These are phyloP conservation scores for Drymonia ruficornis DNA, from an alignment of 2,888 invertebrate species.

Conservation along the genomic window DNA sequence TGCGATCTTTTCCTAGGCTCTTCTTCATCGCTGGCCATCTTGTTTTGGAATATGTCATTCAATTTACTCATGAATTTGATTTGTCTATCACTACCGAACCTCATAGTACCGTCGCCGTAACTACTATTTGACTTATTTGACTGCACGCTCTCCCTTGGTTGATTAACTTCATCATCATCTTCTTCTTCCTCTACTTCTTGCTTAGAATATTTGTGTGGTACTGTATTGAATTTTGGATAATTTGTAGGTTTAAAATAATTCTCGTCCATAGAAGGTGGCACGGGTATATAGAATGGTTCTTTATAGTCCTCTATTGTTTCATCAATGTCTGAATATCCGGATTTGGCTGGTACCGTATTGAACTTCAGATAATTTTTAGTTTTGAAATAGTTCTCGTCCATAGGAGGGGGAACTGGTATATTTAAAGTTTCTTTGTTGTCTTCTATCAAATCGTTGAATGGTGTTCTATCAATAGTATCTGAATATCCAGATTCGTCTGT, in stretches of 20 bases:
- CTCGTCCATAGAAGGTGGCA: constrained; percentile 74
- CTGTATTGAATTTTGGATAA: constrained; percentile 42
- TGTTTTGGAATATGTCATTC: constrained; percentile 68
- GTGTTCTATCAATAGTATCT: constrained; percentile 69
- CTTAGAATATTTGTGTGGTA: constrained; percentile 49
- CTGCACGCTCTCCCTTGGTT: constrained; percentile 56
- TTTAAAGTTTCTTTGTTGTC: constrained; percentile 53
- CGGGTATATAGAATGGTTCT: constrained; percentile 63
- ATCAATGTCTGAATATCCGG: constrained; percentile 76
- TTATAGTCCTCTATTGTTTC: constrained; percentile 59
- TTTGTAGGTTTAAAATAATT: constrained; percentile 57
- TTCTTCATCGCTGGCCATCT: constrained; percentile 59
- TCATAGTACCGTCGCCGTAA: constrained; percentile 57
- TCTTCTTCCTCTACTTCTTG: constrained; percentile 35
- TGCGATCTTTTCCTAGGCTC: constrained; percentile 65
- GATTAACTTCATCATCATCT: constrained; percentile 42
- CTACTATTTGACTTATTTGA: constrained; percentile 61
- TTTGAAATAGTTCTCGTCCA: constrained; percentile 67
- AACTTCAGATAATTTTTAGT: constrained; percentile 41
- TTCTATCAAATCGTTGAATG: constrained; percentile 59
- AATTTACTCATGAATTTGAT: constrained; percentile 75
- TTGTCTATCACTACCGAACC: constrained; percentile 67
- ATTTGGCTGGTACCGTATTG: constrained; percentile 60
- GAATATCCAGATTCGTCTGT: constrained; percentile 80
- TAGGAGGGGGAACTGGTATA: constrained; percentile 73